Percentiles rank a stretch among this genome's conserved stretches.
Evolutionary conservation across 2,888 invertebrate species (phyloP).

Genomic region (Xylota segnis): DNA sequence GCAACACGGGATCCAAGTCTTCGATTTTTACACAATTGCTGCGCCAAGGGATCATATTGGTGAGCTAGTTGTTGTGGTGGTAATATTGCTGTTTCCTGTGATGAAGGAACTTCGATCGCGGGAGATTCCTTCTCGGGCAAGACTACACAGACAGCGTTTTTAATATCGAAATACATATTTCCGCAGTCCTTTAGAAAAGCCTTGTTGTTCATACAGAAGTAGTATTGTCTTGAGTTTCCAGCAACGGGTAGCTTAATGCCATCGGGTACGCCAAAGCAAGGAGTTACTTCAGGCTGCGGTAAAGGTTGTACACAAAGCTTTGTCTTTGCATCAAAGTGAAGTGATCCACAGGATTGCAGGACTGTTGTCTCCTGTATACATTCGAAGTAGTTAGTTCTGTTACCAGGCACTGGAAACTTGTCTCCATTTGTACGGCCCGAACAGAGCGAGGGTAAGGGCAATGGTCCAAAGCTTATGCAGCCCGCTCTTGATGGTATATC

Average conservation of each 20-base stretch:
- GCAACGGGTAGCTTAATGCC: conserved; percentile 39
- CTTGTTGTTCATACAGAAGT: conserved; percentile 58
- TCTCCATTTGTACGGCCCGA: conserved; percentile 79
- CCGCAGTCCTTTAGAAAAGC: conserved; percentile 60
- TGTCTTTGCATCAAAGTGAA: conserved; percentile 6
- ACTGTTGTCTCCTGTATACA: conserved; percentile 70
- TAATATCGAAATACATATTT: conserved; percentile 35
- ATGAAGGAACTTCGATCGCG: not conserved
- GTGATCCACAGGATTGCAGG: conserved; percentile 19
- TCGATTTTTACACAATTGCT: conserved; percentile 72
- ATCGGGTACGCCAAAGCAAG: conserved; percentile 36
- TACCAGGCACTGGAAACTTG: conserved; percentile 80
- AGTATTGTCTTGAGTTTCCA: conserved; percentile 33
- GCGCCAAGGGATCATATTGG: conserved; percentile 24
- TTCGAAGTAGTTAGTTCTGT: conserved; percentile 80
- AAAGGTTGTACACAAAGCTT: conserved; percentile 4
- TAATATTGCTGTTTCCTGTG: not conserved
- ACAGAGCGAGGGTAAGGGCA: conserved; percentile 77
- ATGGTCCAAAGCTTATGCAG: conserved; percentile 51
- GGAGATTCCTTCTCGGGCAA: not conserved
- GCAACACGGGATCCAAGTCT: conserved; percentile 77
- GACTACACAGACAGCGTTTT: conserved; percentile 17
- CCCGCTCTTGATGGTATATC: conserved; percentile 77
- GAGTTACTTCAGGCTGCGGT: not conserved
- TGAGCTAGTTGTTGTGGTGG: conserved; percentile 31